Evolutionary conservation across 2,888 invertebrate genomes (phyloP).

Genomic region (Bruchidius siliquastri): DNA sequence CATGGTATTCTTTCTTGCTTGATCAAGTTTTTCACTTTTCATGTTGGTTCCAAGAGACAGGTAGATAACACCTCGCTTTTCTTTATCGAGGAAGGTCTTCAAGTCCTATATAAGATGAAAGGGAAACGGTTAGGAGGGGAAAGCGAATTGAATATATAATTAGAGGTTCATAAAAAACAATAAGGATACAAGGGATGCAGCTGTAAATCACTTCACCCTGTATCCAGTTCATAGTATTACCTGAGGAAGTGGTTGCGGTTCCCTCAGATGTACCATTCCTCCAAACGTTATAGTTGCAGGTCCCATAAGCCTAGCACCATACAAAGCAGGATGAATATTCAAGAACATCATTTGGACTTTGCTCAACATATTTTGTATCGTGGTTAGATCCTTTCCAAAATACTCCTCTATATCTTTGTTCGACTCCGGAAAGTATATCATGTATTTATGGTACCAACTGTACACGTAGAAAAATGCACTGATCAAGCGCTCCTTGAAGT

Average conservation of each 20-base stretch:
- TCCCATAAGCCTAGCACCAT: conserved; percentile 30
- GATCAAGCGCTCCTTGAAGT: conserved; percentile 36
- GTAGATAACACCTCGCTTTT: conserved; percentile 23
- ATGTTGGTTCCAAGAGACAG: conserved; percentile 27
- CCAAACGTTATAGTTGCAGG: conserved; percentile 34
- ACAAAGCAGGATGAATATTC: conserved; percentile 34
- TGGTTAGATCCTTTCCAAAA: conserved; percentile 28
- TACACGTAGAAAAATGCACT: conserved; percentile 16
- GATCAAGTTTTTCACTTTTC: conserved; percentile 15
- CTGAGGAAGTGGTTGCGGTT: conserved; percentile 25
- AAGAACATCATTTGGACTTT: conserved; percentile 34
- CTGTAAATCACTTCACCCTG: no score
- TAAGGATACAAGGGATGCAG: no score
- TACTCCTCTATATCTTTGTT: conserved; percentile 19
- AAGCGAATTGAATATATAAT: no score
- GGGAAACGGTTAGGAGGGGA: conserved; percentile 7
- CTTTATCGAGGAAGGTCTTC: conserved; percentile 19
- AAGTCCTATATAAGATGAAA: conserved; percentile 15
- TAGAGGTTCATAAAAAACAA: no score
- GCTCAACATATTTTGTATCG: conserved; percentile 24
- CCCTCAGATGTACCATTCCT: conserved; percentile 31
- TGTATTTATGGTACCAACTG: conserved; percentile 1
- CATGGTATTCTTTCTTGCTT: conserved; percentile 12
- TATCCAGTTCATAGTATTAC: no score
- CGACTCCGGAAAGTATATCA: not conserved